Evolutionary conservation across 2,888 invertebrate species (phyloP).

Genomic region (Oasisia sp.): DNA sequence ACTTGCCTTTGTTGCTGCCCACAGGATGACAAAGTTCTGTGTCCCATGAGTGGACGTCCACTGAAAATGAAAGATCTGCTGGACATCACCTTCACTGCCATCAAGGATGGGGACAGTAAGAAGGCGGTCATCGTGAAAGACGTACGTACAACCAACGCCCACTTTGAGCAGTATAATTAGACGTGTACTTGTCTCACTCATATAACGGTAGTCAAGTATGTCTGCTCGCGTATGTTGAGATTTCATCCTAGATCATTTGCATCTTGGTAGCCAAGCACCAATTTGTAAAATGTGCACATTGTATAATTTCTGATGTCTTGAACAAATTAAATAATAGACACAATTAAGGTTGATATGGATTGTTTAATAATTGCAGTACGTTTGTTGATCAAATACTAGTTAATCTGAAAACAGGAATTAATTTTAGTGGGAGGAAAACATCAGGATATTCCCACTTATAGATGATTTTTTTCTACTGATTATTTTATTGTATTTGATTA

Average conservation of each 20-base stretch:
- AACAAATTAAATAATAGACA: too few species aligned
- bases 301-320: too few species aligned
- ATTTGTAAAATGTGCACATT: too few species aligned
- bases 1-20: background rate
- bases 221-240: too few species aligned
- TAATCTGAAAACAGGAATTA: background rate
- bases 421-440: background rate
- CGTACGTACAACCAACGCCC: slow-evolving; percentile 60
- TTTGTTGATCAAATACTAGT: too few species aligned
- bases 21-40: slow-evolving; percentile 78
- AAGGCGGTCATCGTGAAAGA: slow-evolving; percentile 87
- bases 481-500: background rate
- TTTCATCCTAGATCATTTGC: too few species aligned
- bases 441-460: background rate
- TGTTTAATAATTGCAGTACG: too few species aligned
- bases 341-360: too few species aligned
- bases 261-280: too few species aligned
- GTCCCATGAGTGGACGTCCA: slow-evolving; percentile 86
- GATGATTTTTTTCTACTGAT: background rate
- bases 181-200: too few species aligned
- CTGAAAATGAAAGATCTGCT: slow-evolving; percentile 92
- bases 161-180: background rate
- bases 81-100: slow-evolving; percentile 89
- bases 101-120: slow-evolving; percentile 88
- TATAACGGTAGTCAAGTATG: too few species aligned